Evolutionary conservation across 2,113 vertebrate species (phyloP).

Genomic region (Elephas maximus): DNA sequence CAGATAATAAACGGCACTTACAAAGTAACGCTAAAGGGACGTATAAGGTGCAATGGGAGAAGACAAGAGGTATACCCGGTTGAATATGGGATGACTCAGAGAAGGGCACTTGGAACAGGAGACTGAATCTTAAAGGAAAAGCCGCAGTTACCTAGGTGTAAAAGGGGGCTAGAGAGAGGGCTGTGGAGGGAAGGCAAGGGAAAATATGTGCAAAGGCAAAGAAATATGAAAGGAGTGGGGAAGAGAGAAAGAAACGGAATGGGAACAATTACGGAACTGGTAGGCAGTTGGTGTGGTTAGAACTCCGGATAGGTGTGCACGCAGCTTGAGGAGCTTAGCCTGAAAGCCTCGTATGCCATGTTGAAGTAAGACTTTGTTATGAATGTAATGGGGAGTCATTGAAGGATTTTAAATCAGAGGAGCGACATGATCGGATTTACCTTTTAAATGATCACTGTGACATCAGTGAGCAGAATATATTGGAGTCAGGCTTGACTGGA

Average conservation of each 20-base stretch:
- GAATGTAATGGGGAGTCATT: constrained; percentile 71
- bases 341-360: neutral
- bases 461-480: constrained; percentile 60
- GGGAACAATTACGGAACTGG: neutral
- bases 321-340: neutral
- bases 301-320: neutral
- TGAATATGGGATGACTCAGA: neutral
- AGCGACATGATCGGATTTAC: constrained; percentile 82
- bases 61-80: neutral
- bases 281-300: neutral
- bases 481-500: constrained; percentile 72
- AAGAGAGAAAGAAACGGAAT: no score
- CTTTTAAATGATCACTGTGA: constrained; percentile 75
- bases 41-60: no score
- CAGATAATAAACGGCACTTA: neutral
- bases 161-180: neutral
- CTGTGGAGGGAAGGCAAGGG: neutral
- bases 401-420: constrained; percentile 73
- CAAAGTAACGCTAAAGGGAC: neutral
- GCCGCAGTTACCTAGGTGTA: neutral
- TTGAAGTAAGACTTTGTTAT: constrained; percentile 51
- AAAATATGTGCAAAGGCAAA: neutral
- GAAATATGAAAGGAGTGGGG: neutral
- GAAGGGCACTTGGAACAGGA: neutral
- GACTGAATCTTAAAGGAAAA: neutral